These are phyloP conservation scores for Tromatobia lineatoria DNA, from an alignment of 2,888 invertebrate genomes.

Conservation along the genomic window DNA sequence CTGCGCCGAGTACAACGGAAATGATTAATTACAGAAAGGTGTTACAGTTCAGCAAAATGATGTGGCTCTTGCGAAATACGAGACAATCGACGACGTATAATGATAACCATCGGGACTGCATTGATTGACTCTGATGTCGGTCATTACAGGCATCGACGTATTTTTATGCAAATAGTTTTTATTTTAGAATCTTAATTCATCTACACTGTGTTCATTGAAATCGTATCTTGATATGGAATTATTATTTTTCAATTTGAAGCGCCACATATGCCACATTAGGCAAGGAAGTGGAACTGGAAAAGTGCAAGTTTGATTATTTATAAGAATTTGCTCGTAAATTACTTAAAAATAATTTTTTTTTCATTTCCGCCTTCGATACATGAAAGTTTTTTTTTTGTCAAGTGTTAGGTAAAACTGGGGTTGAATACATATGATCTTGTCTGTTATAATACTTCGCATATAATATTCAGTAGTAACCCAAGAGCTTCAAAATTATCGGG, in stretches of 20 bases:
- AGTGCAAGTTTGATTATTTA: neutral
- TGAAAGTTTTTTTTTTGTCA: too few species aligned
- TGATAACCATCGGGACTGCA: constrained; percentile 25
- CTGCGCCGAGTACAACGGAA: constrained; percentile 17
- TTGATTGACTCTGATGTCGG: constrained; percentile 18
- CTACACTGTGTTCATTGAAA: neutral
- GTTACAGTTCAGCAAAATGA: constrained; percentile 39
- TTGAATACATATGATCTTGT: too few species aligned
- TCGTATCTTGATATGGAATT: neutral
- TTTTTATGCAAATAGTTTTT: neutral
- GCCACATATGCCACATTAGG: neutral
- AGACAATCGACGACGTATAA: constrained; percentile 12
- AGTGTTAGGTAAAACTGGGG: too few species aligned
- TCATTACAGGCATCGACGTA: neutral
- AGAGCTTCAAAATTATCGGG: too few species aligned
- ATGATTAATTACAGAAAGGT: constrained; percentile 62
- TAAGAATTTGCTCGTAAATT: neutral
- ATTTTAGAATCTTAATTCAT: neutral
- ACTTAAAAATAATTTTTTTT: neutral
- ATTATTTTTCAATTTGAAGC: neutral
- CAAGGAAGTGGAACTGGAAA: too few species aligned
- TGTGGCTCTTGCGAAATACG: constrained; percentile 19
- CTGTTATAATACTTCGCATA: too few species aligned
- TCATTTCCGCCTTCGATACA: neutral
- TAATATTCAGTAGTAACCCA: too few species aligned